phyloP scores from a whole-genome alignment of 1,140 invertebrate species.

The Eumaeus atala region DNA sequence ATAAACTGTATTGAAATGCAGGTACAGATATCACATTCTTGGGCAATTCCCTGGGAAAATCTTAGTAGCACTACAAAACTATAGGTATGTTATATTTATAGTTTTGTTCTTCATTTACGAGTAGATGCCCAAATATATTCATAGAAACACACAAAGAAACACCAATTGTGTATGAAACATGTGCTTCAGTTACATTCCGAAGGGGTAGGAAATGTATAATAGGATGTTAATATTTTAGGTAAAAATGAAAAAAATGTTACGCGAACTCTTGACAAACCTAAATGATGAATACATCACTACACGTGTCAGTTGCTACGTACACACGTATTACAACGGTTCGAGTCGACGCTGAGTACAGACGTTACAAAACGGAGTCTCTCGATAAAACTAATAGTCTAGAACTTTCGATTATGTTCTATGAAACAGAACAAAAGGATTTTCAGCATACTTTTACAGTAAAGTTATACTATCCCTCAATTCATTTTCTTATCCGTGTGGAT shows the following conservation, averaged over 20 bases:
- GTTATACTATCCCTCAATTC: too few relatives aligned
- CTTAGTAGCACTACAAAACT: too few relatives aligned
- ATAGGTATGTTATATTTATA: too few relatives aligned
- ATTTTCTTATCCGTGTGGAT: too few relatives aligned
- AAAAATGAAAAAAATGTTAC: not conserved
- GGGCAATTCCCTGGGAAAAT: too few relatives aligned
- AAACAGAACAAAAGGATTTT: not conserved
- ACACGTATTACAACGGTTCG: constrained; percentile 1
- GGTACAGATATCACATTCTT: too few relatives aligned
- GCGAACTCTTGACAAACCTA: not conserved
- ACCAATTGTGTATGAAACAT: too few relatives aligned
- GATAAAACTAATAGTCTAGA: not conserved
- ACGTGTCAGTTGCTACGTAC: not conserved
- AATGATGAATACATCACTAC: not conserved
- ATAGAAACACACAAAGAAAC: not conserved
- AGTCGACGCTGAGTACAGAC: not conserved
- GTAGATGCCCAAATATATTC: too few relatives aligned
- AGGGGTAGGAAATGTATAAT: not conserved
- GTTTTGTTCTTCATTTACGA: too few relatives aligned
- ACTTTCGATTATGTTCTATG: not conserved
- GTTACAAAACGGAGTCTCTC: constrained; percentile 1
- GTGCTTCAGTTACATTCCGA: too few relatives aligned
- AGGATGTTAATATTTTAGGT: not conserved
- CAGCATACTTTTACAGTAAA: not conserved
- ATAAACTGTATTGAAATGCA: too few relatives aligned